phyloP scores from a whole-genome alignment of 92 coral and sea anemone genomes.

The Palythoa grandis region DNA sequence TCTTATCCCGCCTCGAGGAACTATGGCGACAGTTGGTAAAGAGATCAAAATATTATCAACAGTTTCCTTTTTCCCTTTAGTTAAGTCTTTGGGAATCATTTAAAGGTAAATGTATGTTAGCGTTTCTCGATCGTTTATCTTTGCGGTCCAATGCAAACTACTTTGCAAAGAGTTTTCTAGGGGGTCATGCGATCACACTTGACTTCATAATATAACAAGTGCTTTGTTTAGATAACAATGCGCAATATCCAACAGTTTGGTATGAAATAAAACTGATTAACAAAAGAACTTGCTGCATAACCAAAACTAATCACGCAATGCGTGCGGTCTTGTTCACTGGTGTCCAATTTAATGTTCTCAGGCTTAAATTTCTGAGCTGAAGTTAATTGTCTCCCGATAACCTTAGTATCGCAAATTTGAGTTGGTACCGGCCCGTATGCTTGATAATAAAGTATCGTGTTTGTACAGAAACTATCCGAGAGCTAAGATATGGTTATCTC shows the following conservation, averaged over 20 bases:
- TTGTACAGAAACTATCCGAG: neutral
- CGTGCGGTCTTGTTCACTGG: conserved; percentile 36
- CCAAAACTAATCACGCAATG: conserved; percentile 23
- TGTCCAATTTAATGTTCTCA: conserved; percentile 4
- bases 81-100: neutral
- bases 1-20: conserved; percentile 16
- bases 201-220: conserved; percentile 6
- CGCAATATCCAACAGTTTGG: conserved; percentile 4
- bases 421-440: neutral
- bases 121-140: conserved; percentile 19
- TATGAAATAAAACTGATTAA: neutral
- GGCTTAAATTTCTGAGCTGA: conserved; percentile 22
- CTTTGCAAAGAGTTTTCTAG: conserved; percentile 29
- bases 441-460: conserved; percentile 18
- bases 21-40: neutral
- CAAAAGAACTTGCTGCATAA: conserved; percentile 10
- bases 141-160: conserved; percentile 42
- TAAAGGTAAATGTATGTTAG: neutral
- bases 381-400: conserved; percentile 22
- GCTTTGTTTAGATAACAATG: conserved; percentile 34
- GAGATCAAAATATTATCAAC: neutral
- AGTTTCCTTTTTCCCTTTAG: neutral
- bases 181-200: conserved; percentile 36
- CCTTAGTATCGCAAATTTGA: conserved; percentile 1
- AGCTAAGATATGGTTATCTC: conserved; percentile 21